Base-by-base conservation (phyloP, 1,140 invertebrate genomes). In the Eubasilissa regina region DNA sequence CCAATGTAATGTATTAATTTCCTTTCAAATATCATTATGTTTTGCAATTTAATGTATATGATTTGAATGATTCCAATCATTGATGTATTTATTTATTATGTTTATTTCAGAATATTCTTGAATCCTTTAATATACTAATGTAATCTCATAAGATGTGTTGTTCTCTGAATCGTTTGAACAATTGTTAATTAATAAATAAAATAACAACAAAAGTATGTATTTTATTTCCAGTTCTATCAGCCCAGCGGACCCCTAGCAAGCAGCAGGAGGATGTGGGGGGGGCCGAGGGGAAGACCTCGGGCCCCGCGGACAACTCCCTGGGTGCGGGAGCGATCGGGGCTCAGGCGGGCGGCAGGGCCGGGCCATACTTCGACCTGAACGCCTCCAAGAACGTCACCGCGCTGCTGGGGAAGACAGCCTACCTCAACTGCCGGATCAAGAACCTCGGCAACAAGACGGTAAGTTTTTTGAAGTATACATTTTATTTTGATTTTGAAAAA, bases 371-470 rank as follows among this genome's bases (percentile, higher is more conserved):
- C 83, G 92, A 93, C 84, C 87, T 90, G 72, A 87, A 90, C 11
- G 90, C 91, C 75, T 92, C 92, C n/a, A 91, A 91, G 85, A 94
- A 94, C 86, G 93, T 95, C 62, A 95, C 94, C 15, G 93, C 94
- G 0, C 89, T 95, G 13, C 87, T 95, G 35, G 94, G 94, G 73
- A 94, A 94, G 85, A 95, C 93, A 44, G 94, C 94, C 25, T 94
- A 94, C 83, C 90, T 95, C 75, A 94, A 92, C 84, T 95, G 94
- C 85, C 90, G 92, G 81, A 93, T 95, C 64, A 94, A 94, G 87
- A 94, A 95, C 86, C 88, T 95, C 51, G 93, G 93, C 60, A 95
- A 95, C 85, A 93, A 94, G 89, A 95, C 94, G 88, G 94, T 95
- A 85, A 92, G 93, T 35, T 35, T 35, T 35, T 35, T 35, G 1